phyloP scores from a whole-genome alignment of 2,797 vertebrate species.

The Peromyscus attwateri region DNA sequence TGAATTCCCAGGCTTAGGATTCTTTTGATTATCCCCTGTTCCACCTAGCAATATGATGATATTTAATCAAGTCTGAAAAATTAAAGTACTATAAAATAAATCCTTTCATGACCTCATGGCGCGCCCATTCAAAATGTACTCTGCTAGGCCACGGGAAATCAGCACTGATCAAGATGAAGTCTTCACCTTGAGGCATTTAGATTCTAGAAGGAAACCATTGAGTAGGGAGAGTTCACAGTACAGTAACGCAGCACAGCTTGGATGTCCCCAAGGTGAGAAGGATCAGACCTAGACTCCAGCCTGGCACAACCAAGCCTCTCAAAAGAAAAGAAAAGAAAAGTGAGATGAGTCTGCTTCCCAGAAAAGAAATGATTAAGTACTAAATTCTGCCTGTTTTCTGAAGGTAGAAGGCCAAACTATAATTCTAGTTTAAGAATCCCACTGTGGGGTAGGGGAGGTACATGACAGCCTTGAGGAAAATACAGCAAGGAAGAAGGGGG shows the following conservation, averaged over 20 bases:
- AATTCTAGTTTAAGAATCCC: neutral
- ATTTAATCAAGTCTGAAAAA: conserved; percentile 41
- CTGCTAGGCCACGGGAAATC: neutral
- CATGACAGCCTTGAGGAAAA: neutral
- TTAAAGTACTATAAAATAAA: conserved; percentile 12
- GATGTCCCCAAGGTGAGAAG: neutral
- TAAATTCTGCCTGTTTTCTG: neutral
- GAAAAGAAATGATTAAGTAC: neutral
- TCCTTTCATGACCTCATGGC: neutral
- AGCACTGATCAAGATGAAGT: neutral
- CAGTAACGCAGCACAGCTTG: neutral
- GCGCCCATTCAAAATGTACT: neutral
- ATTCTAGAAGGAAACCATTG: neutral
- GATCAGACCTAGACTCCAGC: neutral
- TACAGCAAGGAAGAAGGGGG: neutral
- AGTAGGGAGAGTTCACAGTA: neutral
- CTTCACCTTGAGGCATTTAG: neutral
- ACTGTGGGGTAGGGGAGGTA: neutral
- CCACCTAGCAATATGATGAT: neutral
- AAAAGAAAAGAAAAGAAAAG: neutral
- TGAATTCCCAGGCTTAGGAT: neutral
- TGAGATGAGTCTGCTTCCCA: neutral
- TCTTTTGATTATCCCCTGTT: neutral
- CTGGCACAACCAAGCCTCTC: neutral
- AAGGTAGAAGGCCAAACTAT: neutral